Evolutionary conservation across 2,888 invertebrate genomes (phyloP), one percentile per base, ranked within the genome.

Genomic region (Dolichomitus sp.): DNA sequence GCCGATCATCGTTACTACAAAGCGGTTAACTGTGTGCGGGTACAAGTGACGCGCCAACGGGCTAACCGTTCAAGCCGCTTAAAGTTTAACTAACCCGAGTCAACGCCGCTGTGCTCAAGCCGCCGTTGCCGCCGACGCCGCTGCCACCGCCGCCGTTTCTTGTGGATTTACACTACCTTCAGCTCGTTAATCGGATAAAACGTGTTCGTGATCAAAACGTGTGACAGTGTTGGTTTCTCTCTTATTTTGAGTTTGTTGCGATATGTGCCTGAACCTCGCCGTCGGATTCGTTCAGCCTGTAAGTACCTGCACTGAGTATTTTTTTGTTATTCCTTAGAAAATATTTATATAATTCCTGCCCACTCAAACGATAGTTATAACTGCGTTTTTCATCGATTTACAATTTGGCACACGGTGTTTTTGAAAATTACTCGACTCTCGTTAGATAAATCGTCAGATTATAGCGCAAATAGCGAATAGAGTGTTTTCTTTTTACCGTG

Each of bases 241-340:
- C 48, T 70, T 80, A 61, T 59, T 80, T 76, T 27, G 14, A 14
- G 81, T 83, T 81, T 65, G 75, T 69, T 73, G 84, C 83, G 81
- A 84, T 85, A 86, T 86, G 86, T 86, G 84, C 82, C 83, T 72
- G 76, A 72, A 79, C 76, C 73, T 82, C 52, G 61, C 80, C 84
- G 79, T 81, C 80, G 86, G 82, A 86, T 85, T 79, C 83, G 82
- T 82, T 80, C 86, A 82, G 75, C 85, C 83, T 45, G 86, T 86
- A 72, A 85, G 86, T 86, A 86, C 40, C 50, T 0, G 12, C 30
- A 37, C 17, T 37, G 3, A 69, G 4, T 33, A 33, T 33, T 2
- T 65, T 59, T 37, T 83, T 19, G 3, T 52, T 17, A 11, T 52
- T 52, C 52, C 4, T 19, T 23, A 4, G 4, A 52, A 52, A 52